Evolutionary conservation across 2,113 vertebrate genomes (phyloP), one percentile per base, ranked within the genome.

Genomic region (Corapipo altera): DNA sequence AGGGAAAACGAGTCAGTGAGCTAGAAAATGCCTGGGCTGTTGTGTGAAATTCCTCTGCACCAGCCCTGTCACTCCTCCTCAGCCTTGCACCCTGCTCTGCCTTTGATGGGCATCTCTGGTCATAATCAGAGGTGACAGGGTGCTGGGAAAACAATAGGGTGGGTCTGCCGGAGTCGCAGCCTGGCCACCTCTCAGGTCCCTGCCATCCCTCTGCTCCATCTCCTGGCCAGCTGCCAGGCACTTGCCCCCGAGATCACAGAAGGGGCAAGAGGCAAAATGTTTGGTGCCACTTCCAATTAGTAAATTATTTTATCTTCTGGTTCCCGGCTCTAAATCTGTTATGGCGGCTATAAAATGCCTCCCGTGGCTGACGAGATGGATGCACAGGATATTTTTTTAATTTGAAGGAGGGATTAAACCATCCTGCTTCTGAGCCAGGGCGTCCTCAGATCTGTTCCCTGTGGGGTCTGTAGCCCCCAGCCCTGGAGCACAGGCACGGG

Each of bases 271-370:
- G 93, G 95, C 96, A 97, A 96, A 97, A 97, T 97, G 97, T 97
- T 97, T 95, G 93, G 92, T 97, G 97, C 96, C 97, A 94, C 96
- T 97, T 97, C 93, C 94, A 97, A 97, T 97, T 97, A 97, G 96
- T 62, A 96, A 96, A 97, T 97, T 89, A 65, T 97, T 97, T 97
- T 77, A 96, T 97, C 97, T 97, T 88, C 89, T 30, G 89, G 52
- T 85, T 93, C 65, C 94, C 54, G 6, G 79, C 93, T 96, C 89
- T 33, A 58, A 66, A 95, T 93, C 73, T 43, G 79, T 82, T 65
- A 61, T 66, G 95, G 97, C 93, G 83, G 95, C 95, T 78, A 93
- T 39, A 70, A 93, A 96, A 74, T 67, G 88, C 91, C 92, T 96
- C 87, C 87, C 12, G 58, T 64, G 91, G 89, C 39, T 43, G 85